Evolutionary conservation across 2,888 invertebrate genomes (phyloP).

Genomic region (Tachina fera): DNA sequence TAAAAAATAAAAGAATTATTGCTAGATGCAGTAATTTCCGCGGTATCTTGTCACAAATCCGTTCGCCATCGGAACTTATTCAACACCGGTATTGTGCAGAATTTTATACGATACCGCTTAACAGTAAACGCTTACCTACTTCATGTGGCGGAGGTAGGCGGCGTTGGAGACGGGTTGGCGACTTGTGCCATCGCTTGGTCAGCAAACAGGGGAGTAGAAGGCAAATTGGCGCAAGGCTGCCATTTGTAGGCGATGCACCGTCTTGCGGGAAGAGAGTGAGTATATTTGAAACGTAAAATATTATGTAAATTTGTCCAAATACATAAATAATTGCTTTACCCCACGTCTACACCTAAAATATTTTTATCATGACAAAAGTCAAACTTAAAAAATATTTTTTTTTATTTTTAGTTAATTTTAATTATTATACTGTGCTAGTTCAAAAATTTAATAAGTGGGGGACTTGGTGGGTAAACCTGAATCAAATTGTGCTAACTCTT

Average conservation of each 20-base stretch:
- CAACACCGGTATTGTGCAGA: slow-evolving; percentile 70
- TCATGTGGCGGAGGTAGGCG: slow-evolving; percentile 72
- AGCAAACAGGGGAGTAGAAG: slow-evolving; percentile 70
- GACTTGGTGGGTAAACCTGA: too few species aligned
- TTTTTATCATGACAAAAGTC: too few species aligned
- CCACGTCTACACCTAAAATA: too few species aligned
- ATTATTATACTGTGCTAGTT: too few species aligned
- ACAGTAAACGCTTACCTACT: slow-evolving; percentile 74
- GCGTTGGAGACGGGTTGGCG: slow-evolving; percentile 72
- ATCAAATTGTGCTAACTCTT: too few species aligned
- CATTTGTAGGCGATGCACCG: slow-evolving; percentile 83
- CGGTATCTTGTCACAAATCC: slow-evolving; percentile 30
- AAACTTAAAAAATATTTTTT: too few species aligned
- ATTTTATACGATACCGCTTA: slow-evolving; percentile 74
- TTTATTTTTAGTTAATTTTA: too few species aligned
- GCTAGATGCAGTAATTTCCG: neutral
- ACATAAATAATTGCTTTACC: neutral
- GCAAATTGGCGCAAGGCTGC: slow-evolving; percentile 80
- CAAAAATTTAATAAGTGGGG: too few species aligned
- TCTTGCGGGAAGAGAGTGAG: slow-evolving; percentile 83
- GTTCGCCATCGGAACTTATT: slow-evolving; percentile 64
- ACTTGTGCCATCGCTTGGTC: slow-evolving; percentile 57
- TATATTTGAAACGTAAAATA: slow-evolving; percentile 58
- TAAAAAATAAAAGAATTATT: slow-evolving; percentile 15
- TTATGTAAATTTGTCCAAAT: neutral